Evolutionary conservation across 2,113 vertebrate genomes (phyloP).

Genomic region (Rhineura floridana): DNA sequence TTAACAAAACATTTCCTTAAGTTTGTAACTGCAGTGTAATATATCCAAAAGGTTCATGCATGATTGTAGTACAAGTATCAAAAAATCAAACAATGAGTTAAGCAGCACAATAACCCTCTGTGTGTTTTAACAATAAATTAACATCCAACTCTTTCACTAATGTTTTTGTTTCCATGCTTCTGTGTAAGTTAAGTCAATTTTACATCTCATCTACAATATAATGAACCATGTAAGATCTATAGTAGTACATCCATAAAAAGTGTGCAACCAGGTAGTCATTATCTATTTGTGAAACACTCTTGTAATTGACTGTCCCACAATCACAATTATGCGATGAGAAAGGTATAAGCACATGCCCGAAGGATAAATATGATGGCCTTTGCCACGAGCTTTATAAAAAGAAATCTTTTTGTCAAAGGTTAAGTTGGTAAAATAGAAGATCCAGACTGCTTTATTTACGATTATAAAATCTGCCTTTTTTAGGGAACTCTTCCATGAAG

Average conservation of each 20-base stretch:
- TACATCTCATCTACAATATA: slow-evolving; percentile 16
- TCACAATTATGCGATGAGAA: slow-evolving; percentile 58
- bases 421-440: background rate
- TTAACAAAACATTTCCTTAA: slow-evolving; percentile 25
- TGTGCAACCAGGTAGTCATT: slow-evolving; percentile 45
- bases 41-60: background rate
- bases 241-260: slow-evolving; percentile 35
- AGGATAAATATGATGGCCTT: slow-evolving; percentile 36
- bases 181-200: background rate
- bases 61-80: slow-evolving; percentile 5
- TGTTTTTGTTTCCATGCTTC: background rate
- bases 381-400: slow-evolving; percentile 41
- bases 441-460: background rate
- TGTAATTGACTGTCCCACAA: slow-evolving; percentile 49
- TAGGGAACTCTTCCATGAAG: slow-evolving; percentile 5
- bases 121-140: slow-evolving; percentile 41
- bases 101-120: slow-evolving; percentile 47
- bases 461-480: background rate
- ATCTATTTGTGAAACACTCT: slow-evolving; percentile 41
- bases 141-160: slow-evolving; percentile 26
- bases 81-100: slow-evolving; percentile 25
- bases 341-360: slow-evolving; percentile 63
- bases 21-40: slow-evolving; percentile 60
- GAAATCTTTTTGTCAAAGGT: slow-evolving; percentile 22
- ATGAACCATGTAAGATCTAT: background rate